A percentile compares a stretch with the other conserved stretches of the same genome.
Conservation (phyloP, 2,888 invertebrate species). For the Hyalella azteca region DNA sequence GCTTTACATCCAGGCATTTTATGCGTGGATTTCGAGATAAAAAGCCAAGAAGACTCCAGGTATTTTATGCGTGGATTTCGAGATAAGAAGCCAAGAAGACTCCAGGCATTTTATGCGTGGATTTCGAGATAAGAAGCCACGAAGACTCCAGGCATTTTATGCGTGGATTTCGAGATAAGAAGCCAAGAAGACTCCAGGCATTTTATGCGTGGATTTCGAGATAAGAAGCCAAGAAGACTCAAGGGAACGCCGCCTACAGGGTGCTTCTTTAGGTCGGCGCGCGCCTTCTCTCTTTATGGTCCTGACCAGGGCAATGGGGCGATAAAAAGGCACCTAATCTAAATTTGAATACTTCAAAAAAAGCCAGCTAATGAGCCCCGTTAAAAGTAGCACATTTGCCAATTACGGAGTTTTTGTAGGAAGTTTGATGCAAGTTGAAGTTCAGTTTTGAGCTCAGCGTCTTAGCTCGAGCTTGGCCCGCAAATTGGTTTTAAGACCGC, state of each 20-base stretch:
- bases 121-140: no score
- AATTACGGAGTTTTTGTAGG: neutral
- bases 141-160: no score
- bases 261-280: neutral
- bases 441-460: neutral
- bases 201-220: neutral
- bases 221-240: neutral
- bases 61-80: no score
- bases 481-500: neutral
- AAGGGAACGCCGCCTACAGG: neutral
- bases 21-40: no score
- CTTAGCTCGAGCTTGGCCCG: neutral
- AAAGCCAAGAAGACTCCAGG: no score
- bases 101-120: no score
- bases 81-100: no score
- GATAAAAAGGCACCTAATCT: slow-evolving; percentile 7
- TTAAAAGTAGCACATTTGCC: neutral
- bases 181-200: no score
- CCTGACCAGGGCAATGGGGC: neutral
- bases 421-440: neutral
- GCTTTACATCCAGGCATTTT: no score
- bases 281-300: neutral
- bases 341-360: slow-evolving; percentile 17
- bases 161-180: no score
- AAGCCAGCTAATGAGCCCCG: neutral